Base-by-base conservation (phyloP, 1,140 invertebrate species). In the Adoxophyes honmai region DNA sequence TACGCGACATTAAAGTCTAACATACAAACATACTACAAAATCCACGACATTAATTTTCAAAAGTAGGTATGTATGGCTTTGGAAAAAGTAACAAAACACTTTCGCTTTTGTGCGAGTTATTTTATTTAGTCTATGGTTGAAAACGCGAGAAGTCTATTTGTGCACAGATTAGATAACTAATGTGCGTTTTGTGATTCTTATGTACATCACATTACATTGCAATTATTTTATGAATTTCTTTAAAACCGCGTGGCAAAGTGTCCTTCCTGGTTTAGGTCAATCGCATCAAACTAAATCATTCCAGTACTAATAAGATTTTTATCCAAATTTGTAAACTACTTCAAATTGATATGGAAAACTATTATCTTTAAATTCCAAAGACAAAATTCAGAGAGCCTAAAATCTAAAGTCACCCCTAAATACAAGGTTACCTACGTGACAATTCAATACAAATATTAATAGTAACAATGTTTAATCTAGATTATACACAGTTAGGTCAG, bases 391-490 rank as follows among this genome's bases (percentile, higher is more conserved):
- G 61, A 66, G 59, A 68, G 61, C 67, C 61, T 65, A 55, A 62
- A 60, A 64, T 59, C 60, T 61, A 65, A 34, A 68, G 54, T 63
- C 67, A 55, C 64, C 58, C 62, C 65, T 61, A 66, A 73, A 51
- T 52, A 59, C 55, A 59, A 28, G 39, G 48, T 60, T 65, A 57
- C 55, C 34, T 73, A 75, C 68, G 66, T 68, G 57, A 66, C 56
- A 58, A 73, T 73, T 73, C 73, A 73, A 78, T 74, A 75, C 71
- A 56, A 75, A 68, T 71, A 71, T 73, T 68, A 73, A 56, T 67
- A 70, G 62, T 75, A 79, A 84, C 77, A 81, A 77, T 76, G 51
- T 52, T 61, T 80, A 79, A 60, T 55, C 72, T 78, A 78, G 52
- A 34, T 44, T 84, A 84, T 84, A 57, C 81, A 84, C 78, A 83